Evolutionary conservation across 2,113 vertebrate genomes (phyloP).

Genomic region (Microcebus tavaratra): DNA sequence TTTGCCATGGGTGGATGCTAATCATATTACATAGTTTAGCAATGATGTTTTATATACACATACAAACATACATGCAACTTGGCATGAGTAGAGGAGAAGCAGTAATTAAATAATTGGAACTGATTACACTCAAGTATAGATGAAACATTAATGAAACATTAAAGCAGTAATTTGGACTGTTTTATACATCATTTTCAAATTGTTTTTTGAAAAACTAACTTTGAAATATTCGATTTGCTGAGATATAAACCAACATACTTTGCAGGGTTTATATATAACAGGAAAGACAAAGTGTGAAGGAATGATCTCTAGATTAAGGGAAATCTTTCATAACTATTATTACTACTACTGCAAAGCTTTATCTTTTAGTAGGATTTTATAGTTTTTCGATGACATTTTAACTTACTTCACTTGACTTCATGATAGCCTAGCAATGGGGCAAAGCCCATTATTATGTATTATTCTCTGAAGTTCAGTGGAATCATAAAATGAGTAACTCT

Average conservation of each 20-base stretch:
- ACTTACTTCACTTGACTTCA: neutral
- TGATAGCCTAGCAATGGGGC: neutral
- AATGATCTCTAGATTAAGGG: neutral
- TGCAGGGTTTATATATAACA: neutral
- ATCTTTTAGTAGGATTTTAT: neutral
- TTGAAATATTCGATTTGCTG: neutral
- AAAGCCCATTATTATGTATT: neutral
- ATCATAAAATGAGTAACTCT: neutral
- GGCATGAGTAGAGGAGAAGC: neutral
- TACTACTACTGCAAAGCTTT: neutral
- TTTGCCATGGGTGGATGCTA: neutral
- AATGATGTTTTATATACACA: neutral
- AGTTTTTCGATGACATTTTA: slow-evolving; percentile 2
- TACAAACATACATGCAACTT: neutral
- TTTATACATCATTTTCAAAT: neutral
- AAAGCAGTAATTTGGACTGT: neutral
- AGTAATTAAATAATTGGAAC: neutral
- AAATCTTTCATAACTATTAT: slow-evolving; percentile 12
- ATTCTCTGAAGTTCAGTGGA: neutral
- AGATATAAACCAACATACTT: neutral
- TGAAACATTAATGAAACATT: neutral
- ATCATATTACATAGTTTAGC: neutral
- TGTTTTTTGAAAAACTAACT: neutral
- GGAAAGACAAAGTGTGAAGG: neutral
- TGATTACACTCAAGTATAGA: neutral